phyloP scores from a whole-genome alignment of 2,113 vertebrate genomes.

The Clarias gariepinus region DNA sequence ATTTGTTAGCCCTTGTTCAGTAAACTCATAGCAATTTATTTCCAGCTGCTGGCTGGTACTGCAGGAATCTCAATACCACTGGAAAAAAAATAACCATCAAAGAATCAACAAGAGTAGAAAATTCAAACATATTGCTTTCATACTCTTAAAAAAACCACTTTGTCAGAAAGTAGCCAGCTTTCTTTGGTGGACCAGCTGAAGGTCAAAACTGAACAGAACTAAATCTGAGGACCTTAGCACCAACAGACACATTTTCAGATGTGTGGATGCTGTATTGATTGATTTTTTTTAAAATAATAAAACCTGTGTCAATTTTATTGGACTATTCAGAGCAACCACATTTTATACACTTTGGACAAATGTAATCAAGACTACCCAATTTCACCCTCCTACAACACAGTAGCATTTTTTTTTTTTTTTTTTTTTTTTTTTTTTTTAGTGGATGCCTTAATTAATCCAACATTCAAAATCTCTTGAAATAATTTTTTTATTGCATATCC shows the following conservation, averaged over 20 bases:
- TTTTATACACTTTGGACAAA: not conserved
- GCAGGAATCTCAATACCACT: not conserved
- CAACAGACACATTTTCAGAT: not conserved
- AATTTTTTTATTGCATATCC: not conserved
- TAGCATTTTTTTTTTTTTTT: not conserved
- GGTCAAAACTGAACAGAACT: not conserved
- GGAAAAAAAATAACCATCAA: not conserved
- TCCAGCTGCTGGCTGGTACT: not conserved
- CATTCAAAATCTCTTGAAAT: not conserved
- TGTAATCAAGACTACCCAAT: not conserved
- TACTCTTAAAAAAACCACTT: not conserved
- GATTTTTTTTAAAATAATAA: not conserved
- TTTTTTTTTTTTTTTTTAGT: not conserved
- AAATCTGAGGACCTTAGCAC: not conserved
- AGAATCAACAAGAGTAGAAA: not conserved
- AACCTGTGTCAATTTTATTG: not conserved
- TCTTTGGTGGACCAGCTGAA: not conserved
- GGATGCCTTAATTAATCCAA: conserved; percentile 7
- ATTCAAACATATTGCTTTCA: conserved; percentile 7
- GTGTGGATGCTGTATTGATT: not conserved
- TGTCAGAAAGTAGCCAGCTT: conserved; percentile 6
- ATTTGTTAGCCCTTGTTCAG: not conserved
- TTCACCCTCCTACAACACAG: not conserved
- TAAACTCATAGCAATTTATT: not conserved
- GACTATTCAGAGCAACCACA: not conserved